A percentile compares a stretch with the other conserved stretches of the same genome.
Conservation (phyloP, 2,888 invertebrate species). For the Thyatira batis region DNA sequence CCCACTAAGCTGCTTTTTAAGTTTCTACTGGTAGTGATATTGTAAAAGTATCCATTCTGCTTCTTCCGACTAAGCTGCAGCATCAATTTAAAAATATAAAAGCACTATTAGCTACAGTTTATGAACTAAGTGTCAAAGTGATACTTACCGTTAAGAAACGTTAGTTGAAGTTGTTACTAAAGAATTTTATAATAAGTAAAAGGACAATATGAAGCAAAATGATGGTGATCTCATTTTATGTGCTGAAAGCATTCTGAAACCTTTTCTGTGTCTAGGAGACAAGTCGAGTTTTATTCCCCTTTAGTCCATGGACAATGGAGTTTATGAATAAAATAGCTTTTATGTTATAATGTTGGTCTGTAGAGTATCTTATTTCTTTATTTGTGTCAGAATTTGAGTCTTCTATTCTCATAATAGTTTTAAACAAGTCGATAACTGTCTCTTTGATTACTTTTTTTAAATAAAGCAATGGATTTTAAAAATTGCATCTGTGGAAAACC, state of each 20-base stretch:
- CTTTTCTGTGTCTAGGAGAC: background rate
- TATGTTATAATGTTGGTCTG: background rate
- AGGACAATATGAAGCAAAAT: background rate
- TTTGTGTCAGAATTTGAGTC: too few species aligned
- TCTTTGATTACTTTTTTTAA: too few species aligned
- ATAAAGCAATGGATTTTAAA: too few species aligned
- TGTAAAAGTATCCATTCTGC: too few species aligned
- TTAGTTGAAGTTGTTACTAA: background rate
- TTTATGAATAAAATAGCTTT: background rate
- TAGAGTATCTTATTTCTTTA: too few species aligned
- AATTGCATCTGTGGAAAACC: too few species aligned
- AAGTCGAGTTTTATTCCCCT: background rate
- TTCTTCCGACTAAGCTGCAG: too few species aligned
- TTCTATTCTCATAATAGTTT: too few species aligned
- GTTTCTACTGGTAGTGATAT: too few species aligned
- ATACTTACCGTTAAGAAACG: background rate
- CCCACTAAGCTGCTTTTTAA: too few species aligned
- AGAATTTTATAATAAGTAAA: constrained; percentile 1
- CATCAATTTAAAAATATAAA: background rate
- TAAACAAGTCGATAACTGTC: too few species aligned
- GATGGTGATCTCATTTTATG: background rate
- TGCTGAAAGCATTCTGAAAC: background rate
- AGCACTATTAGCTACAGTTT: background rate
- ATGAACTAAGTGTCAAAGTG: background rate
- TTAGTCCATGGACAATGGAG: background rate